phyloP scores from a whole-genome alignment of 2,888 invertebrate species.

The Sesia bembeciformis region DNA sequence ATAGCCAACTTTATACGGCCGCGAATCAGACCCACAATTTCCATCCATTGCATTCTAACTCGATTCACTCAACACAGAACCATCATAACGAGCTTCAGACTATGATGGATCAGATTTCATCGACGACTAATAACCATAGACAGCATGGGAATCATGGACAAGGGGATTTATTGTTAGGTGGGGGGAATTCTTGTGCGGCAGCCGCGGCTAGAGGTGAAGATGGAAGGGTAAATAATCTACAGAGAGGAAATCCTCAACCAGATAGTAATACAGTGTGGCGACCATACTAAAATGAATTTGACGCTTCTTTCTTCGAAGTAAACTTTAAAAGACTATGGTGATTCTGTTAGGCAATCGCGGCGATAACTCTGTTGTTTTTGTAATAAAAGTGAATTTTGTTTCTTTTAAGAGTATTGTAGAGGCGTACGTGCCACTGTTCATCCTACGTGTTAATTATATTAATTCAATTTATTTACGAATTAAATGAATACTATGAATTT shows the following conservation, averaged over 20 bases:
- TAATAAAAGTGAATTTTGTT: too few species aligned
- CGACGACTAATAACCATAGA: slow-evolving; percentile 75
- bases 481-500: too few species aligned
- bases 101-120: slow-evolving; percentile 84
- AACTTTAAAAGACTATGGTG: too few species aligned
- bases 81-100: slow-evolving; percentile 82
- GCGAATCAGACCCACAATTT: slow-evolving; percentile 84
- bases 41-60: slow-evolving; percentile 79
- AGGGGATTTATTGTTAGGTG: slow-evolving; percentile 66
- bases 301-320: background rate
- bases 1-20: slow-evolving; percentile 88
- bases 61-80: slow-evolving; percentile 76
- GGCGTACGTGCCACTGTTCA: too few species aligned
- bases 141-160: slow-evolving; percentile 60
- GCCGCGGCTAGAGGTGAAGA: slow-evolving; percentile 74
- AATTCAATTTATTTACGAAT: too few species aligned
- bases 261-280: slow-evolving; percentile 83
- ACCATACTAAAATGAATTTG: slow-evolving; percentile 75
- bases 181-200: slow-evolving; percentile 70
- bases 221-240: slow-evolving; percentile 71
- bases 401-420: too few species aligned
- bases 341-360: too few species aligned
- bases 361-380: too few species aligned
- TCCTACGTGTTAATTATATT: too few species aligned
- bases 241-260: slow-evolving; percentile 76